These are phyloP conservation scores for Chaenogobius annularis DNA, from an alignment of 2,113 vertebrate species.

Conservation along the genomic window DNA sequence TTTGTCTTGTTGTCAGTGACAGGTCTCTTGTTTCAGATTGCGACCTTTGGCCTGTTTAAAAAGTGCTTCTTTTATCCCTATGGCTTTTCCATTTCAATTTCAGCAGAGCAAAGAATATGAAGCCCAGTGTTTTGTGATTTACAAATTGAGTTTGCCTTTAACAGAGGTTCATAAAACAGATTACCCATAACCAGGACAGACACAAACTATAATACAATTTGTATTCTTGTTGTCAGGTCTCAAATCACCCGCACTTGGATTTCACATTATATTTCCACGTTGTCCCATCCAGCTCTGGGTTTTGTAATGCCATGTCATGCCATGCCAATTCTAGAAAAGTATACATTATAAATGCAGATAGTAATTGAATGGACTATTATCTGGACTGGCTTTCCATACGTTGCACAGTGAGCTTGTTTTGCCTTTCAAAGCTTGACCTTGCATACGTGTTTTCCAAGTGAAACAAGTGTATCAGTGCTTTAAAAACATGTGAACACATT, in stretches of 20 bases:
- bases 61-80: neutral
- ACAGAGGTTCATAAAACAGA: too few relatives aligned
- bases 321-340: too few relatives aligned
- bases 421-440: neutral
- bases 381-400: too few relatives aligned
- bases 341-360: neutral
- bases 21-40: slow-evolving; percentile 15
- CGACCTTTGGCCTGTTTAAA: neutral
- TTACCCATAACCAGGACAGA: neutral
- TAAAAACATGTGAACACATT: neutral
- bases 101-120: neutral
- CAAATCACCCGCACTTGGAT: neutral
- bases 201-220: neutral
- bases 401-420: too few relatives aligned
- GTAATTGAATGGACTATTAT: too few relatives aligned
- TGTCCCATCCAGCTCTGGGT: neutral
- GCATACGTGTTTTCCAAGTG: neutral
- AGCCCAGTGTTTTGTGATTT: neutral
- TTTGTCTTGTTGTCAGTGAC: slow-evolving; percentile 25
- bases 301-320: too few relatives aligned
- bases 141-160: neutral
- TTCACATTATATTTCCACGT: neutral
- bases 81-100: neutral
- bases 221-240: neutral
- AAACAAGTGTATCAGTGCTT: neutral